phyloP scores from a whole-genome alignment of 2,888 invertebrate genomes.

The Tachina grossa region DNA sequence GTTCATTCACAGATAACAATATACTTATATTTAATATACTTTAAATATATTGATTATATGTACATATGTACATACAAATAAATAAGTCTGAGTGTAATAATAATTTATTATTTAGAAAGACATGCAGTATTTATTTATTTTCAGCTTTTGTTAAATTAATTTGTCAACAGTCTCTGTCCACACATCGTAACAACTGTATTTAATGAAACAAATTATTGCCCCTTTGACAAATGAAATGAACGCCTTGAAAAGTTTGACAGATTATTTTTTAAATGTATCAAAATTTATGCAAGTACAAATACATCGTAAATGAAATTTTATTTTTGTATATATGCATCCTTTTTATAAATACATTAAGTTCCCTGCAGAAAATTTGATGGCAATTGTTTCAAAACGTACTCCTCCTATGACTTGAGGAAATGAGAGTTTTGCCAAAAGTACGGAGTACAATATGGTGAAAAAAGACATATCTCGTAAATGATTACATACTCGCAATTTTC shows the following conservation, averaged over 20 bases:
- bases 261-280: slow-evolving; percentile 46
- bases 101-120: slow-evolving; percentile 35
- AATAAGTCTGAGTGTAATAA: slow-evolving; percentile 27
- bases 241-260: slow-evolving; percentile 64
- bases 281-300: not conserved
- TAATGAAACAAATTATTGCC: not conserved
- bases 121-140: not conserved
- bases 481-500: too few species aligned
- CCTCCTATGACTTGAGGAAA: too few species aligned
- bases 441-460: too few species aligned
- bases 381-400: too few species aligned
- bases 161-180: slow-evolving; percentile 20
- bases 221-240: slow-evolving; percentile 49
- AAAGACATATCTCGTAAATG: too few species aligned
- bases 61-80: too few species aligned
- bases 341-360: too few species aligned
- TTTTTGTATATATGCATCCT: too few species aligned
- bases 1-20: not conserved
- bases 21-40: not conserved
- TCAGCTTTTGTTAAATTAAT: not conserved
- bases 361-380: too few species aligned
- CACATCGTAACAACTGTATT: slow-evolving; percentile 13
- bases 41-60: not conserved
- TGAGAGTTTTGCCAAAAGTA: too few species aligned
- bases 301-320: not conserved